Base-by-base conservation (phyloP, 2,113 vertebrate genomes). In the Acanthisitta chloris region DNA sequence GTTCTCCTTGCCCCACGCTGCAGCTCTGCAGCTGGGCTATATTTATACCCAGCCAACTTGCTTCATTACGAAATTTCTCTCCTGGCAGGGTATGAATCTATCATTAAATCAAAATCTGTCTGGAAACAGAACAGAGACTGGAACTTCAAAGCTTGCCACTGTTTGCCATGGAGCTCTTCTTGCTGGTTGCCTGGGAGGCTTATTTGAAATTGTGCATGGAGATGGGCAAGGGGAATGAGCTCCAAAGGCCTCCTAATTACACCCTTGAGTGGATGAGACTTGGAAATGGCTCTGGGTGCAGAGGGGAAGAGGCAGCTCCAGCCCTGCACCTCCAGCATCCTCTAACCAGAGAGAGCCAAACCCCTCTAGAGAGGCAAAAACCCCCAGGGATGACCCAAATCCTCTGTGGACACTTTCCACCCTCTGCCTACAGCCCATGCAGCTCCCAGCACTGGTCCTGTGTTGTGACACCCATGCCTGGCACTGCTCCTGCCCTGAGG, bases 121-220 rank as follows among this genome's bases (percentile, higher is more conserved):
- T 96, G 94, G 94, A 90, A 87, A 3, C 42, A 81, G 87, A 93
- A 57, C 87, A 94, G 84, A 94, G 77, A 3, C 90, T 96, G 2
- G 0, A n/a, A 38, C 94, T 94, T 94, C 96, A 95, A 95, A 96
- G 96, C 24, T 40, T 61, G 81, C 81, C 51, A 4, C 72, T 52
- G 59, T 66, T 84, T 52, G 78, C 72, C 2, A 0, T 2, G 49
- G 24, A 84, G 92, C 77, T 83, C 54, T 69, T 52, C 80, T 40
- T 15, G 67, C 92, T n/a, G 92, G 72, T 73, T 94, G 94, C 96
- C 96, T 62, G 94, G 81, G 58, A 95, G 94, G 81, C 46, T 89
- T 2, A 1, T 70, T 48, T 40, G 92, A 45, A 95, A 84, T 87
- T 6, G 61, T 84, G 73, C 81, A 15, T 1, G n/a, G 80, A 69